Evolutionary conservation across 2,888 invertebrate genomes (phyloP), one percentile per base, ranked within the genome.

Genomic region (Netelia inedita): DNA sequence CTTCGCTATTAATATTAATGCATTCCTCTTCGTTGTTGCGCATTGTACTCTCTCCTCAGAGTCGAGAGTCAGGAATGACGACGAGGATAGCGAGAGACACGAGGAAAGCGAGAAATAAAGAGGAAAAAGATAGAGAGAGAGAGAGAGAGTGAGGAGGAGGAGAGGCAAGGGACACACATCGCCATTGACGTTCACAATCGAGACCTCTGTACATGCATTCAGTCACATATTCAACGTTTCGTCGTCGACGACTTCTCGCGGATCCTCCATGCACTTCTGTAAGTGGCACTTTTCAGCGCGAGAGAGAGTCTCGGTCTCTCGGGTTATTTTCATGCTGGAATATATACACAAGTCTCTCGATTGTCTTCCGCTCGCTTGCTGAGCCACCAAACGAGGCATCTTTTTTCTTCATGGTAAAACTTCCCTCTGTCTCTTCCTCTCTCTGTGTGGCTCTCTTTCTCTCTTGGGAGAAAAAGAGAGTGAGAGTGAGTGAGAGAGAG

Each of bases 1-100:
- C 35, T 87, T 82, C 50, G 88, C 88, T 90, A 91, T 91, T 90
- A 91, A 91, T 91, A 91, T 91, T 91, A 91, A 91, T 91, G 89
- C 91, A 90, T 91, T 91, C 91, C 90, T 84, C 88, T 86, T 87
- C 86, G 87, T 88, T 86, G 71, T 53, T 88, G 86, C 86, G 89
- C 89, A 91, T 91, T 91, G 90, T 91, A 84, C 89, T 88, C 90
- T 87, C 86, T 83, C 86, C 87, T 86, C 87, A 85, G 86, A 87
- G 71, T 68, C 83, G 85, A 72, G 85, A 72, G 55, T 79, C 72
- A 72, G 46, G 50, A 35, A 19, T 11, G 59, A 72, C 65, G 61
- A 78, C 65, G 61, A 78, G 43, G 82, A 78, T 66, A 61, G 78
- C 19, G 8, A 10, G 61, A 78, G 65, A 21, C 35, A 63, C 72